Evolutionary conservation across 2,113 vertebrate genomes (phyloP).

Genomic region (Muscicapa adusta): DNA sequence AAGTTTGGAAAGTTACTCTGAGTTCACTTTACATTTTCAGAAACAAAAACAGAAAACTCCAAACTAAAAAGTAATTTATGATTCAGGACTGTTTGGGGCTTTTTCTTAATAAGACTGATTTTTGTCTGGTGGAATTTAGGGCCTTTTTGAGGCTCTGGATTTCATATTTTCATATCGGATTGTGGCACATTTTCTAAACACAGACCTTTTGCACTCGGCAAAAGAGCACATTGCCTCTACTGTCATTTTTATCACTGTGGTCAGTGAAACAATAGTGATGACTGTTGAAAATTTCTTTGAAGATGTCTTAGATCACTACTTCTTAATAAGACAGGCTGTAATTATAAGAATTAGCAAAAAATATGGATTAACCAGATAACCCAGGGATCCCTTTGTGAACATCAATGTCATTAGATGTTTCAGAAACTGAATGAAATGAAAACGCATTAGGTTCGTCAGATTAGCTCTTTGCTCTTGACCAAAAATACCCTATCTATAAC

Average conservation of each 20-base stretch:
- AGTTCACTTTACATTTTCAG: neutral
- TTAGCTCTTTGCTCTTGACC: neutral
- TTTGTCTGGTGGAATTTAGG: neutral
- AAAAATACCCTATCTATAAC: neutral
- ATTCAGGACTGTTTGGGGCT: neutral
- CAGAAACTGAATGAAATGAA: neutral
- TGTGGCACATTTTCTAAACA: neutral
- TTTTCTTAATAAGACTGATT: neutral
- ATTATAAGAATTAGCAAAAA: neutral
- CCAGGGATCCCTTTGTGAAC: neutral
- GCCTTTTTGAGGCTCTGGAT: neutral
- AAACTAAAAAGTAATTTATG: neutral
- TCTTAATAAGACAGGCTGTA: neutral
- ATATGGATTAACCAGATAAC: neutral
- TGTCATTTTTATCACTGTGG: neutral
- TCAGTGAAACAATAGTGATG: neutral
- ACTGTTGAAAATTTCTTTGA: neutral
- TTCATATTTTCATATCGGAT: neutral
- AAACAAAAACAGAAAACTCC: neutral
- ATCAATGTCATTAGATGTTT: neutral
- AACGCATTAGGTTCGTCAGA: neutral
- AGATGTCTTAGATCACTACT: neutral
- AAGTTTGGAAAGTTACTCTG: constrained; percentile 10
- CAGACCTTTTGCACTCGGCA: neutral
- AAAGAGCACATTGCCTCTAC: neutral